phyloP scores from a whole-genome alignment of 1,140 invertebrate genomes.

The Hyphantria cunea region DNA sequence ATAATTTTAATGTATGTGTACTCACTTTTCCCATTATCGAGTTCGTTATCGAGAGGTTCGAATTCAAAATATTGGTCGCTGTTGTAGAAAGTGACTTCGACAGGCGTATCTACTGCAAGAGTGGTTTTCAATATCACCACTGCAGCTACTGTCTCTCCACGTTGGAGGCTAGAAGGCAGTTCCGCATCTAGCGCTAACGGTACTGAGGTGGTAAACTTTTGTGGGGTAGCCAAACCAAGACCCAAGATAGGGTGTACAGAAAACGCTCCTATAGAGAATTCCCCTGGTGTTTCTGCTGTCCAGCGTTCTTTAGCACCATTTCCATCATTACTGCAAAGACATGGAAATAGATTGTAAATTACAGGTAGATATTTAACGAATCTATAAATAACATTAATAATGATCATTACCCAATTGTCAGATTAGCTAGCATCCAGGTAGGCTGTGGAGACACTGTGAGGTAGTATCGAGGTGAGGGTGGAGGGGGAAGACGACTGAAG shows the following conservation, averaged over 20 bases:
- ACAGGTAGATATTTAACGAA: background rate
- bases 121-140: constrained; percentile 97
- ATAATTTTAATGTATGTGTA: constrained; percentile 3
- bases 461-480: constrained; percentile 90
- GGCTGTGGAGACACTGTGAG: constrained; percentile 87
- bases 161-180: constrained; percentile 94
- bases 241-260: constrained; percentile 93
- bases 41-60: constrained; percentile 81
- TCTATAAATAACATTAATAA: background rate
- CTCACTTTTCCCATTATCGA: constrained; percentile 78
- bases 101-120: constrained; percentile 88
- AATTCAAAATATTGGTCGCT: constrained; percentile 92
- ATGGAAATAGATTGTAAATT: background rate
- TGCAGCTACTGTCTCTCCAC: constrained; percentile 94
- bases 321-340: constrained; percentile 73
- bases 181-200: constrained; percentile 78
- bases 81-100: constrained; percentile 93
- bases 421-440: constrained; percentile 93
- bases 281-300: constrained; percentile 95
- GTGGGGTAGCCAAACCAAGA: constrained; percentile 89
- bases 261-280: constrained; percentile 96
- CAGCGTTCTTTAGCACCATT: constrained; percentile 81
- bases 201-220: constrained; percentile 92
- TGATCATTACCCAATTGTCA: constrained; percentile 86
- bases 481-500: constrained; percentile 92